phyloP scores from a whole-genome alignment of 2,888 invertebrate species.

The Dolomedes plantarius region DNA sequence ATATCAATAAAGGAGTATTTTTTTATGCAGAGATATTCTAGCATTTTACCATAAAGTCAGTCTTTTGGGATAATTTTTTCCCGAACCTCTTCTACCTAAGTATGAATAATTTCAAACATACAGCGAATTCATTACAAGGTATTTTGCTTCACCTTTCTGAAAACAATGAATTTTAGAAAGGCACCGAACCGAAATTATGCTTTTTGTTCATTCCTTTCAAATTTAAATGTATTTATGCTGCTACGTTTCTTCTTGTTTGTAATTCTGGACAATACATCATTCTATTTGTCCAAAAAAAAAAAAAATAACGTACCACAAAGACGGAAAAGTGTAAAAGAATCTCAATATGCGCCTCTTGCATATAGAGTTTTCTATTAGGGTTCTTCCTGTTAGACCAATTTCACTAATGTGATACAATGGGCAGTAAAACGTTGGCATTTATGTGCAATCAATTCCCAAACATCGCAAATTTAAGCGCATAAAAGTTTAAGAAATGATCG shows the following conservation, averaged over 20 bases:
- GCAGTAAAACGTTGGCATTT: slow-evolving; percentile 52
- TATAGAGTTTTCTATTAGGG: not conserved
- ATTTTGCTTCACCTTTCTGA: too few species aligned
- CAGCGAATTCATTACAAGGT: too few species aligned
- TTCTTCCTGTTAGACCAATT: slow-evolving; percentile 19
- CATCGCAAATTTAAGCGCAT: slow-evolving; percentile 29
- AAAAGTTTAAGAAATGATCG: slow-evolving; percentile 15
- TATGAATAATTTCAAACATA: too few species aligned
- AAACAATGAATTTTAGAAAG: too few species aligned
- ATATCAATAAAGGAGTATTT: too few species aligned
- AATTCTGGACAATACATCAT: not conserved
- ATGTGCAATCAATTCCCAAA: slow-evolving; percentile 28
- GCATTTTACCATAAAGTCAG: too few species aligned
- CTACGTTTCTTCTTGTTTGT: slow-evolving; percentile 24
- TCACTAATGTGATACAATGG: slow-evolving; percentile 56
- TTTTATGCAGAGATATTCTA: too few species aligned
- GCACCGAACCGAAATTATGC: not conserved
- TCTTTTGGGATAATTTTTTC: too few species aligned
- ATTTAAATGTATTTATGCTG: slow-evolving; percentile 8
- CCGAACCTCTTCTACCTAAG: too few species aligned
- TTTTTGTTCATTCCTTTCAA: too few species aligned
- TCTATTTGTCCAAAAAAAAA: not conserved
- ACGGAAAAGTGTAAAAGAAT: not conserved
- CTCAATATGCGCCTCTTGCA: not conserved
- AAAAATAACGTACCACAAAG: too few species aligned